Conservation (phyloP, 2,113 vertebrate genomes). For the Tenrec ecaudatus region DNA sequence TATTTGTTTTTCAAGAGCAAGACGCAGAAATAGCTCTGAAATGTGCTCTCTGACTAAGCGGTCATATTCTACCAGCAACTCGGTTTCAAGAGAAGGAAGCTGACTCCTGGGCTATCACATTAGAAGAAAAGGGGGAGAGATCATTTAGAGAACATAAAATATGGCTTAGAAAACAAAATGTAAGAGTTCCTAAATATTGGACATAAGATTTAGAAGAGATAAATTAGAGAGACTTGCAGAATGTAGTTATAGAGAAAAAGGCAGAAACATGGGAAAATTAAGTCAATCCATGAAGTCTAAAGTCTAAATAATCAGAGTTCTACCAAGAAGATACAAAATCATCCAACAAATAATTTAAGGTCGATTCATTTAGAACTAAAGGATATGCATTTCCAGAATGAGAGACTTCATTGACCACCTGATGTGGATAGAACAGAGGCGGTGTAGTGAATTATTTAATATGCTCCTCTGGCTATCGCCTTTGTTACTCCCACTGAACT, state of each 20-base stretch:
- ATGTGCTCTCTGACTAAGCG: background rate
- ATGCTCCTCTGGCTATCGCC: too few relatives aligned
- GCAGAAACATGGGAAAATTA: background rate
- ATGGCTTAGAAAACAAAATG: background rate
- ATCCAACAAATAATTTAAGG: background rate
- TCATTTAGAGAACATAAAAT: background rate
- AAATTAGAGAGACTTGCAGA: background rate
- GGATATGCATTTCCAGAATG: background rate
- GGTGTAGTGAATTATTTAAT: too few relatives aligned
- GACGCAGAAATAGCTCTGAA: background rate
- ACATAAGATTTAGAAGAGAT: background rate
- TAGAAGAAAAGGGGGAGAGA: background rate
- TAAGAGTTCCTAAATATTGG: background rate
- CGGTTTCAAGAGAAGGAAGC: background rate
- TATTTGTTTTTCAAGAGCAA: constrained; percentile 14
- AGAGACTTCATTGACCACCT: background rate
- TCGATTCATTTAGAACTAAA: background rate
- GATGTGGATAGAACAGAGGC: background rate
- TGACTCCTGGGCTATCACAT: background rate
- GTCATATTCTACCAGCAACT: constrained; percentile 14
- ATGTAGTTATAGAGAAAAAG: background rate
- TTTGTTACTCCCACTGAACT: too few relatives aligned
- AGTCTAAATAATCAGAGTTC: background rate
- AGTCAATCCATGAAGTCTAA: background rate
- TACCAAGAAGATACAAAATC: background rate